These are phyloP conservation scores for Sympetrum striolatum DNA, from an alignment of 2,888 invertebrate genomes.

Conservation along the genomic window DNA sequence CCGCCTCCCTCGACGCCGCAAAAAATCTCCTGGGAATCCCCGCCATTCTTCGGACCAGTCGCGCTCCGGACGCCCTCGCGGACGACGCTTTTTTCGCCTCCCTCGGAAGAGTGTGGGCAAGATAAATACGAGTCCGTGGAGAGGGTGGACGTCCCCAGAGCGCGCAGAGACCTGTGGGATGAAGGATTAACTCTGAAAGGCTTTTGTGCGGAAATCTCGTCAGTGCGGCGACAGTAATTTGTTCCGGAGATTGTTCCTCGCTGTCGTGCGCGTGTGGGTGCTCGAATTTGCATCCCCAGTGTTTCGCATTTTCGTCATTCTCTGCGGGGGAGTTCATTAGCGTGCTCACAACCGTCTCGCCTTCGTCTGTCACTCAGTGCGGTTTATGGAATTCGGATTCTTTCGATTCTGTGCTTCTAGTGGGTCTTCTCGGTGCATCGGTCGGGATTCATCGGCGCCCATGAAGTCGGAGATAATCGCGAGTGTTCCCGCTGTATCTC, in stretches of 20 bases:
- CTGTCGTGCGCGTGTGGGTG: not conserved
- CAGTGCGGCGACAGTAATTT: not conserved
- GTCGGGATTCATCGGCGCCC: not conserved
- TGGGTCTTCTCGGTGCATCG: not conserved
- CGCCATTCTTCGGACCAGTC: not conserved
- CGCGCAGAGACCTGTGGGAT: not conserved
- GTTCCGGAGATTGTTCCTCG: not conserved
- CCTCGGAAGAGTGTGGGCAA: not conserved
- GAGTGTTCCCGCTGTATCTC: not conserved
- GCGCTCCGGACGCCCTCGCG: not conserved
- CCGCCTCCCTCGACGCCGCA: not conserved
- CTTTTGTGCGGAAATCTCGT: not conserved
- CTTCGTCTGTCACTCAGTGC: too few relatives aligned
- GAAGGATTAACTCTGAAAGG: not conserved
- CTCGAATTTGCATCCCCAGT: not conserved
- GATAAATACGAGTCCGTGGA: not conserved
- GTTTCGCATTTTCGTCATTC: too few relatives aligned
- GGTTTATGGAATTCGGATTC: too few relatives aligned
- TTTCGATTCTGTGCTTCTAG: not conserved
- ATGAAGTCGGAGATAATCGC: not conserved
- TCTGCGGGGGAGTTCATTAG: too few relatives aligned
- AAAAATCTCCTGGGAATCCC: not conserved
- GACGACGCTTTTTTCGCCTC: not conserved
- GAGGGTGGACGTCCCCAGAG: not conserved
- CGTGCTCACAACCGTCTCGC: too few relatives aligned